Evolutionary conservation across 2,888 invertebrate genomes (phyloP).

Genomic region (Cryptocephalus moraei): DNA sequence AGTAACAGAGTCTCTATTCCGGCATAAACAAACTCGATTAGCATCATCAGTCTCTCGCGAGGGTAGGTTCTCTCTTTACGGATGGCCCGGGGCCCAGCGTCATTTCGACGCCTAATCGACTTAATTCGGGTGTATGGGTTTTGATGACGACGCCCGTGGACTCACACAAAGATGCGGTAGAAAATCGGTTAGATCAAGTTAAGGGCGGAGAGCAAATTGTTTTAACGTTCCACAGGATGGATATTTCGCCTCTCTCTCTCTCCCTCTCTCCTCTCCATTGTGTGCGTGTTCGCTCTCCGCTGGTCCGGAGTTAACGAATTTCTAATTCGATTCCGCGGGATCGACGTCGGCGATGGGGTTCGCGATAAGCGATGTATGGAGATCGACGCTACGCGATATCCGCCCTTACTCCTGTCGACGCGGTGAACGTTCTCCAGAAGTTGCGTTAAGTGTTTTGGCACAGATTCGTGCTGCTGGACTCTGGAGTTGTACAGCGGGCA

Average conservation of each 20-base stretch:
- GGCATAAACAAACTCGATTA: background rate
- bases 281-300: background rate
- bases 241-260: background rate
- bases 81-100: constrained; percentile 7
- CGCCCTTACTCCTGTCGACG: no score
- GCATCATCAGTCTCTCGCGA: background rate
- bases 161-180: constrained; percentile 29
- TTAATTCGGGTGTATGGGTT: constrained; percentile 34
- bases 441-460: no score
- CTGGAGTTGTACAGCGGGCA: no score
- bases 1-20: no score
- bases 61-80: background rate
- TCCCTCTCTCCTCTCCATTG: no score
- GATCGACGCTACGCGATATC: no score
- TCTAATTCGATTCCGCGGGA: background rate
- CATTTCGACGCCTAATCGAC: constrained; percentile 35
- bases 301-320: background rate
- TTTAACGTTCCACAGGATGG: background rate
- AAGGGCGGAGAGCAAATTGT: constrained; percentile 16
- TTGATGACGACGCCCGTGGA: constrained; percentile 27
- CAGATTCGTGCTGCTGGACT: no score
- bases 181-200: constrained; percentile 29
- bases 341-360: background rate
- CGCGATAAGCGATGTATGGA: no score
- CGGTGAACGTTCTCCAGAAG: no score